Evolutionary conservation across 2,888 invertebrate species (phyloP).

Genomic region (Mythimna albipuncta): DNA sequence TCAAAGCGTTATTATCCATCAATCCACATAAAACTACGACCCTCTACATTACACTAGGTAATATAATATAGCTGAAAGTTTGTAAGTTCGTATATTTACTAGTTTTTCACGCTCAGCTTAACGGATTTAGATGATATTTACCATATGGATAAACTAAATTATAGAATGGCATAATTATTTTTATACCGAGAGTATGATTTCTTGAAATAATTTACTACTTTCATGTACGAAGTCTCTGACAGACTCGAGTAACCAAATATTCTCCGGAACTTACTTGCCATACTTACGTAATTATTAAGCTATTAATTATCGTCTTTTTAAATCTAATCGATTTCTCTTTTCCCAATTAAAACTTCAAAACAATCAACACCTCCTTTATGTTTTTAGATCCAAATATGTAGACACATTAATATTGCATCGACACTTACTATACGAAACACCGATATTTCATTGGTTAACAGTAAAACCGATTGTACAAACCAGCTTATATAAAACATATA

Average conservation of each 20-base stretch:
- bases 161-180: too few species aligned
- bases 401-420: slow-evolving; percentile 43
- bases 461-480: slow-evolving; percentile 51
- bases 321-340: slow-evolving; percentile 21
- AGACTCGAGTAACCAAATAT: neutral
- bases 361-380: slow-evolving; percentile 36
- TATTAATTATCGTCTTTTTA: slow-evolving; percentile 1
- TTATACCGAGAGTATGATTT: too few species aligned
- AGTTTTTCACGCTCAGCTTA: too few species aligned
- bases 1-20: too few species aligned
- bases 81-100: too few species aligned
- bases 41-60: too few species aligned
- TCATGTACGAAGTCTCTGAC: too few species aligned
- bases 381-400: slow-evolving; percentile 18
- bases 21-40: too few species aligned
- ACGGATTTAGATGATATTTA: too few species aligned
- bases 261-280: neutral
- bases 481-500: slow-evolving; percentile 61
- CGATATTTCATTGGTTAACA: slow-evolving; percentile 61
- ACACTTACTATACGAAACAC: slow-evolving; percentile 32
- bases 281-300: slow-evolving; percentile 5
- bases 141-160: too few species aligned
- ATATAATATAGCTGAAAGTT: too few species aligned
- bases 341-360: slow-evolving; percentile 32
- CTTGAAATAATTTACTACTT: too few species aligned